phyloP scores from a whole-genome alignment of 2,888 invertebrate species.

The Pocota personata region DNA sequence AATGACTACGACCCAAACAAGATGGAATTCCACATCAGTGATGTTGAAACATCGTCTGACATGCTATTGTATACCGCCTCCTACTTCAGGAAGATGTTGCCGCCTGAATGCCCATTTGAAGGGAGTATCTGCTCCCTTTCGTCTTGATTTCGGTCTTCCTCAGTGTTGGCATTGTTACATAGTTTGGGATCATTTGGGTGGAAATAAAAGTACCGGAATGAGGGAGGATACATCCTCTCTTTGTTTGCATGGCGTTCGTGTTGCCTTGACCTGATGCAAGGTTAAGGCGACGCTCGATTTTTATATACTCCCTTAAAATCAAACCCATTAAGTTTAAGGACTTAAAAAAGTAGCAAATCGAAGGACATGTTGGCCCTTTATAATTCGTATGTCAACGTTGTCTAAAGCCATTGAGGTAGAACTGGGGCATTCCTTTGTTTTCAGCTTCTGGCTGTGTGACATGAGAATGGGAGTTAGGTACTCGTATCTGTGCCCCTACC shows the following conservation, averaged over 20 bases:
- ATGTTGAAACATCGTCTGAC: constrained; percentile 1
- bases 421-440: constrained; percentile 30
- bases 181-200: constrained; percentile 29
- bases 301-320: constrained; percentile 15
- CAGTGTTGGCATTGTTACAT: constrained; percentile 5
- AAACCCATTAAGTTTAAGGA: constrained; percentile 53
- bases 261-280: constrained; percentile 46
- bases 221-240: neutral
- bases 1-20: neutral
- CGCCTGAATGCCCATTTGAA: constrained; percentile 2
- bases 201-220: constrained; percentile 6
- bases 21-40: constrained; percentile 50
- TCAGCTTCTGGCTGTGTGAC: constrained; percentile 27
- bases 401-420: constrained; percentile 24
- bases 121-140: neutral
- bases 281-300: neutral
- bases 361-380: constrained; percentile 34
- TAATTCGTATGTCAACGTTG: constrained; percentile 44
- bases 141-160: neutral
- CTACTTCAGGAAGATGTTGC: neutral
- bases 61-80: constrained; percentile 1
- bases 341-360: constrained; percentile 12
- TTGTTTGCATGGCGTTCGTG: neutral
- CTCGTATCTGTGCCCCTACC: neutral
- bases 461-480: neutral